Evolutionary conservation across 2,797 vertebrate genomes (phyloP), one percentile per base, ranked within the genome.

Genomic region (Heterohyrax brucei): DNA sequence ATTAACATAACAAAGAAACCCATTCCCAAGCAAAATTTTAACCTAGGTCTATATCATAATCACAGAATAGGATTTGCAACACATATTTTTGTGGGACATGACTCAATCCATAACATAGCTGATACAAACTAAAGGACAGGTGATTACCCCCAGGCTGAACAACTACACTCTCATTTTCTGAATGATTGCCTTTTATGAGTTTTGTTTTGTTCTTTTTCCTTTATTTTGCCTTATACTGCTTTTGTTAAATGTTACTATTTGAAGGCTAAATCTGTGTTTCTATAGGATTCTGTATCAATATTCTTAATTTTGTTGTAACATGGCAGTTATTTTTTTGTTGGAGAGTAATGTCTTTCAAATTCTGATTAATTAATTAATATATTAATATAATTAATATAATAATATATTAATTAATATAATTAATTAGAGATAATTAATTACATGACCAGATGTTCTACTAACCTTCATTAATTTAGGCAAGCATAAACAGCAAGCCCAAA

Each of bases 371-470:
- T n/a, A n/a, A n/a, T n/a, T n/a, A n/a, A n/a, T n/a, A n/a, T n/a
- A n/a, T n/a, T n/a, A n/a, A n/a, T n/a, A n/a, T n/a, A n/a, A n/a
- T n/a, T n/a, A n/a, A n/a, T n/a, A n/a, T n/a, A n/a, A n/a, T n/a
- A n/a, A n/a, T n/a, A n/a, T n/a, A n/a, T n/a, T n/a, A n/a, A n/a
- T n/a, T n/a, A n/a, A n/a, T 14, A 13, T 14, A 70, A 46, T 6
- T 66, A 2, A 33, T 61, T 61, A 53, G 0, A 87, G 30, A 62
- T 72, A 80, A 16, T 68, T 75, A 85, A 72, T 83, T 87, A 21
- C 46, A 83, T 89, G 48, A 72, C 78, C 1, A 88, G 44, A 93
- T 53, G 14, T 88, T 89, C 10, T 89, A 68, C n/a, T 2, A 81
- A 66, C 0, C 1, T 84, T 91, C 92, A 70, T 79, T 84, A 19